Percentiles rank a stretch among this genome's conserved stretches.
Conservation (phyloP, 1,140 invertebrate genomes). For the Mylabris phalerata region DNA sequence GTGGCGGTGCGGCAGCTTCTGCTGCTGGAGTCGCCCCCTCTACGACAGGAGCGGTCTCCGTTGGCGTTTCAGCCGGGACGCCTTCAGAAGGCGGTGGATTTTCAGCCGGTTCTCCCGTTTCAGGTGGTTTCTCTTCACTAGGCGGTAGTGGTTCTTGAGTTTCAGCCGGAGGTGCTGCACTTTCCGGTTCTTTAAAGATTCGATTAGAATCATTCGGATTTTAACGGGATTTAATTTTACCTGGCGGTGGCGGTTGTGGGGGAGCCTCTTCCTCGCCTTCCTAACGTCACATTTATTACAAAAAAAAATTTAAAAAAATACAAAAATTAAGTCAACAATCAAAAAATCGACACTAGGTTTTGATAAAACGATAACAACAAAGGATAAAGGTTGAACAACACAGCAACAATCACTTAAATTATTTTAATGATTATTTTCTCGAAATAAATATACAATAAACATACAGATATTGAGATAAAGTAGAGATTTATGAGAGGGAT, state of each 20-base stretch:
- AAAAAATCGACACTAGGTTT: too few relatives aligned
- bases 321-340: conserved; percentile 1
- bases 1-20: conserved; percentile 22
- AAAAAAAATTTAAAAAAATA: not conserved
- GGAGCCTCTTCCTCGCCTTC: not conserved
- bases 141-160: not conserved
- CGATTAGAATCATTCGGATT: too few relatives aligned
- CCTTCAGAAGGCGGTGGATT: conserved; percentile 3
- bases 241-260: not conserved
- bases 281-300: not conserved
- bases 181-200: too few relatives aligned
- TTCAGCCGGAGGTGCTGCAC: not conserved
- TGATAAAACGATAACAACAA: not conserved
- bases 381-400: not conserved
- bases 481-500: not conserved
- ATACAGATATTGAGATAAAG: conserved; percentile 5
- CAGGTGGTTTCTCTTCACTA: conserved; percentile 11
- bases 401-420: conserved; percentile 7
- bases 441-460: not conserved
- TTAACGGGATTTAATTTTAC: too few relatives aligned
- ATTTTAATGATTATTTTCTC: conserved; percentile 10
- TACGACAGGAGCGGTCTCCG: not conserved
- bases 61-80: conserved; percentile 5
- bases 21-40: not conserved
- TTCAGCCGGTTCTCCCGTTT: not conserved